Evolutionary conservation across 2,113 vertebrate species (phyloP).

Genomic region (Polyodon spathula): DNA sequence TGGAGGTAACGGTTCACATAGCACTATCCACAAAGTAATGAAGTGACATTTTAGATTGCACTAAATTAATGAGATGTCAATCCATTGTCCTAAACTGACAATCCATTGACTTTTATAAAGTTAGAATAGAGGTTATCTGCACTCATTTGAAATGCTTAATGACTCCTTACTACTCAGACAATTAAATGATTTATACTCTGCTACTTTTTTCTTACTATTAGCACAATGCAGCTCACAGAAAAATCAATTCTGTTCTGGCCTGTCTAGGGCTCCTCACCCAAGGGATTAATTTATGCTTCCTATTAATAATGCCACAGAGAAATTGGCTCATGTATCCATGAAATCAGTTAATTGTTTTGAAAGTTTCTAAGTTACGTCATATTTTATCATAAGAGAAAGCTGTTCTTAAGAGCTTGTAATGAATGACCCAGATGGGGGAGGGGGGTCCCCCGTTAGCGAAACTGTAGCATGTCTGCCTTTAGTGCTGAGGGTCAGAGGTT

Average conservation of each 20-base stretch:
- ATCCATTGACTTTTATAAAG: slow-evolving; percentile 32
- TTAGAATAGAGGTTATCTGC: slow-evolving; percentile 31
- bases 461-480: no score
- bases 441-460: no score
- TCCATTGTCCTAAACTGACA: slow-evolving; percentile 28
- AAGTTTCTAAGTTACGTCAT: slow-evolving; percentile 28
- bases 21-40: no score
- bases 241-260: slow-evolving; percentile 42
- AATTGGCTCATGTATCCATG: slow-evolving; percentile 32
- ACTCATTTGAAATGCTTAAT: slow-evolving; percentile 39
- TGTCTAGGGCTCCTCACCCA: slow-evolving; percentile 27
- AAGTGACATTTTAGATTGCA: slow-evolving; percentile 20
- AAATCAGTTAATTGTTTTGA: slow-evolving; percentile 34
- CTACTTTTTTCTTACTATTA: slow-evolving; percentile 35
- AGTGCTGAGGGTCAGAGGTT: no score
- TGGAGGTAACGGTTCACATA: no score
- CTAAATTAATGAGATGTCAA: slow-evolving; percentile 34
- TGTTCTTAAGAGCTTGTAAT: no score
- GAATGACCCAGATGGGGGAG: no score
- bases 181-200: slow-evolving; percentile 23
- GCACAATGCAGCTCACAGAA: slow-evolving; percentile 28
- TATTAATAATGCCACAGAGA: slow-evolving; percentile 44
- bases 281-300: slow-evolving; percentile 37
- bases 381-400: neutral
- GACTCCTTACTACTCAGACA: slow-evolving; percentile 13